A percentile compares a stretch with the other conserved stretches of the same genome.
These are phyloP conservation scores for Camelus bactrianus DNA, from an alignment of 2,113 vertebrate genomes.

Conservation along the genomic window DNA sequence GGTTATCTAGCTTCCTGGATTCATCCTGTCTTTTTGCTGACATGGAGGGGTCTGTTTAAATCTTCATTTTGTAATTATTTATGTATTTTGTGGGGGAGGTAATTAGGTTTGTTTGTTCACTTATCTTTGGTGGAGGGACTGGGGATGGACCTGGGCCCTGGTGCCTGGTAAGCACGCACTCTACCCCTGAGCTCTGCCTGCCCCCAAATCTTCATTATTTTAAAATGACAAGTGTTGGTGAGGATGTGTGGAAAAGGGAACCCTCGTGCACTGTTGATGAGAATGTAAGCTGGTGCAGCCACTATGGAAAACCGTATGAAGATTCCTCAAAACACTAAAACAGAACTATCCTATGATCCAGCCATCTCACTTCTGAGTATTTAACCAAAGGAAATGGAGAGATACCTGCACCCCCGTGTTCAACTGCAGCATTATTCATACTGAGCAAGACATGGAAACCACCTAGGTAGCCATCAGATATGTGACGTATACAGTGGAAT, in stretches of 20 bases:
- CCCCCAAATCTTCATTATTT: not conserved
- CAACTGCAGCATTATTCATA: not conserved
- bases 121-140: no score
- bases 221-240: not conserved
- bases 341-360: not conserved
- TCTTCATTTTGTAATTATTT: not conserved
- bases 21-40: not conserved
- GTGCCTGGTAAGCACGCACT: no score
- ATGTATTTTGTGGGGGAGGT: no score
- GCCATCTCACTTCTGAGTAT: not conserved
- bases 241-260: not conserved
- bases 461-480: not conserved
- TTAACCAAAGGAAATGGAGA: not conserved
- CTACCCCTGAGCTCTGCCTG: no score
- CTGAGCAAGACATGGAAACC: not conserved
- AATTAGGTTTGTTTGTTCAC: no score
- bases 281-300: not conserved
- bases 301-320: not conserved
- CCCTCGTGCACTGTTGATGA: not conserved
- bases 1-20: not conserved
- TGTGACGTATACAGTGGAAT: not conserved
- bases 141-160: no score
- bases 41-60: not conserved
- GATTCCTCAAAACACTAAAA: not conserved
- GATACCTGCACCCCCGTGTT: not conserved